Evolutionary conservation across 2,888 invertebrate genomes (phyloP).

Genomic region (Cephus sareptanus): DNA sequence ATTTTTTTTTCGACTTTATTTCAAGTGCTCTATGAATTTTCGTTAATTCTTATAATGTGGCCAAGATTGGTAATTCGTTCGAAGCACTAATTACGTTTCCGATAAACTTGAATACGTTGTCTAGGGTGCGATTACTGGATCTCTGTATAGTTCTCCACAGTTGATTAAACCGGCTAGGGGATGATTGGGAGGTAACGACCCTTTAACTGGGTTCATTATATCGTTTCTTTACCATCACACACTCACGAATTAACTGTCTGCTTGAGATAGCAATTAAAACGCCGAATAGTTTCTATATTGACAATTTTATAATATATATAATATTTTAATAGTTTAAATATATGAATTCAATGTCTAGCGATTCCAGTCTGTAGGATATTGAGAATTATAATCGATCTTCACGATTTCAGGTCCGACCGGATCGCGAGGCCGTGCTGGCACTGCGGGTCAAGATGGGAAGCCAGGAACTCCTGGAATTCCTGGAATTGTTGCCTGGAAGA

Average conservation of each 20-base stretch:
- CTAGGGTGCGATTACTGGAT: conserved; percentile 31
- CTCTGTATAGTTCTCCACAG: conserved; percentile 36
- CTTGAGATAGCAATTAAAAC: too few species aligned
- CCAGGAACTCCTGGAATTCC: conserved; percentile 83
- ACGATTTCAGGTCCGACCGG: conserved; percentile 70
- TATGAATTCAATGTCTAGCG: neutral
- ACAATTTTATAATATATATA: too few species aligned
- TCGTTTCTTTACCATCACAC: conserved; percentile 29
- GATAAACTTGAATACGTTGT: neutral
- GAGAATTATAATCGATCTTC: conserved; percentile 33
- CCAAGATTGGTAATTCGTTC: neutral
- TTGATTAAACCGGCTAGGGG: conserved; percentile 37
- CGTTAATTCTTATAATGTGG: neutral
- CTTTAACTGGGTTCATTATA: conserved; percentile 30
- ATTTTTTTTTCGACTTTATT: too few species aligned
- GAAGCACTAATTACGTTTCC: neutral
- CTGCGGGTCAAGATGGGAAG: conserved; percentile 71
- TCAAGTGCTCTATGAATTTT: too few species aligned
- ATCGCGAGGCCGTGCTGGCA: conserved; percentile 75
- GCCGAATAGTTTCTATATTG: too few species aligned
- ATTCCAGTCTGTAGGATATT: conserved; percentile 38
- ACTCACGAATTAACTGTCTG: neutral
- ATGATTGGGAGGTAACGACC: conserved; percentile 39
- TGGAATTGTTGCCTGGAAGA: conserved; percentile 82
- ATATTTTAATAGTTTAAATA: too few species aligned